Evolutionary conservation across 2,797 vertebrate species (phyloP), one percentile per base, ranked within the genome.

Genomic region (Lateolabrax maculatus): DNA sequence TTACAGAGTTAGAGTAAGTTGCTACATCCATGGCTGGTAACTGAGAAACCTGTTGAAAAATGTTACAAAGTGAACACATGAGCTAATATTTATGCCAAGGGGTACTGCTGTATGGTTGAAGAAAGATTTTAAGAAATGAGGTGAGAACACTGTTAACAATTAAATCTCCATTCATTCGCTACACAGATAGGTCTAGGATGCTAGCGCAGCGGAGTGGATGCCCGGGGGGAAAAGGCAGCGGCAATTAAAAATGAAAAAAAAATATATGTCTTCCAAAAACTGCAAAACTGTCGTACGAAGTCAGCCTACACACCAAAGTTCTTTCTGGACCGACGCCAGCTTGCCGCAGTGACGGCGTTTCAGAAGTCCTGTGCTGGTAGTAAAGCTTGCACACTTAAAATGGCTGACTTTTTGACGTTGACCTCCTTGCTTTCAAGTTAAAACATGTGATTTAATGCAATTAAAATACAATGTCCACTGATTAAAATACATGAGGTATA

Each of bases 1-100:
- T 77, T 23, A 52, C 31, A 48, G 62, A 66, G 53, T 46, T 68
- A 63, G 34, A 73, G 41, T 57, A 44, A 67, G 71, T 58, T 65
- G 48, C 29, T 36, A 25, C 21, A 63, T 4, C 21, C 10, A 43
- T 46, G 49, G 51, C 37, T 49, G n/a, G 39, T 53, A 52, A 80
- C 69, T 53, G 51, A 71, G 43, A 60, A 75, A 66, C 60, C 44
- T 60, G 34, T 36, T 61, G 6, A 43, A 53, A 74, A 65, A n/a
- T n/a, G 0, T 29, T 11, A 34, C 16, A 61, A 9, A 16, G 37
- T 23, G 48, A 58, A 49, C 18, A 64, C 37, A 16, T 37, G 18
- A 34, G 8, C 12, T 58, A 1, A 23, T 41, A n/a, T 62, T 55
- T 27, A 63, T 34, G n/a, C 9, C 15, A 23, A 71, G 3, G 21